Evolutionary conservation across 2,113 vertebrate species (phyloP), one percentile per base, ranked within the genome.

Genomic region (Calonectris borealis): DNA sequence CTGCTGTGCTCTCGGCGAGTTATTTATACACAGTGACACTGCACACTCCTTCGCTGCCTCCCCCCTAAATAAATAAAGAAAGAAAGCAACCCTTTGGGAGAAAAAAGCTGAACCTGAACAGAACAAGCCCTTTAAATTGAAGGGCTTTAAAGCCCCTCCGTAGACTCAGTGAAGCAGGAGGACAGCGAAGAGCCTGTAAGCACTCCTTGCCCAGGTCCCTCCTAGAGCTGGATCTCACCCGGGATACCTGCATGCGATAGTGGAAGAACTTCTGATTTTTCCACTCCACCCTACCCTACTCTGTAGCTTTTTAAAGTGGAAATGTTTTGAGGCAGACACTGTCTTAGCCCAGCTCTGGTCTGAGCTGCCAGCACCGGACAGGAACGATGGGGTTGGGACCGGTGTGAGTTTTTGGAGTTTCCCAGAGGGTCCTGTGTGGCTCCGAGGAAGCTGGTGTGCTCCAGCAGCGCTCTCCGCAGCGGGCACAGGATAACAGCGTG

Each of bases 391-490:
- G 36, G 2, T 0, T 17, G 68, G 36, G 61, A 55, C 5, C 3
- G 3, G 31, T 11, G 44, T 2, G 61, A 81, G 86, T 7, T 61
- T 82, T 46, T 65, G 57, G 62, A 73, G 79, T 46, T 86, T 83
- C 64, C 62, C 48, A 8, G 52, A 78, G 71, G 17, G 40, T 79
- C 89, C 60, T 25, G 2, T 0, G 31, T 0, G 11, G 61, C n/a
- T 91, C 36, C 8, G 1, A 9, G 60, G 80, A 48, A 31, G 11
- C 1, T 1, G 12, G 17, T 32, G 10, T 5, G 13, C 82, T 85
- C 85, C 21, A 58, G 6, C 54, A 64, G 60, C 1, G 2, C 25
- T 51, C 18, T 60, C 83, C 5, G 0, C 0, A 49, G 26, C 4
- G 0, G 68, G 49, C 51, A 70, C 34, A 24, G 24, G 75, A 1